A percentile compares a stretch with the other conserved stretches of the same genome.
Conservation (phyloP, 2,113 vertebrate genomes). For the Marmota monax region DNA sequence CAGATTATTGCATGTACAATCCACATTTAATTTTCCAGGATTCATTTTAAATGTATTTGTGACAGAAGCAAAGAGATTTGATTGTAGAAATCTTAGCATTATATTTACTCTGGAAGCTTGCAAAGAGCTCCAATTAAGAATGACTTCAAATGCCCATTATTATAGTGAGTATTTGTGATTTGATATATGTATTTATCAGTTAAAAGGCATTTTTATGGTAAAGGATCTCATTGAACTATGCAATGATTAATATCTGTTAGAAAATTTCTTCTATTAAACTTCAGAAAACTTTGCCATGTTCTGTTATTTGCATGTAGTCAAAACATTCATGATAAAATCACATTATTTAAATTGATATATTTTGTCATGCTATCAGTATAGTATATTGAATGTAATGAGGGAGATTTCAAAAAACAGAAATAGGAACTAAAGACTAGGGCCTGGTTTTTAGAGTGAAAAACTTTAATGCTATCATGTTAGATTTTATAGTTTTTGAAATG, state of each 20-base stretch:
- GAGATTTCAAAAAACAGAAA: neutral
- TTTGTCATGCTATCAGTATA: slow-evolving; percentile 14
- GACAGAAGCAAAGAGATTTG: slow-evolving; percentile 19
- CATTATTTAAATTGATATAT: slow-evolving; percentile 57
- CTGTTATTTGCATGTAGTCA: neutral
- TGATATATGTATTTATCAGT: neutral
- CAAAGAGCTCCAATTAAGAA: neutral
- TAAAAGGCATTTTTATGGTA: slow-evolving; percentile 33
- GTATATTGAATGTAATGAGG: neutral
- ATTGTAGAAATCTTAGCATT: neutral
- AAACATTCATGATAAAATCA: slow-evolving; percentile 19
- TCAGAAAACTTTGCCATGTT: neutral
- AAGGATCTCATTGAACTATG: slow-evolving; percentile 29
- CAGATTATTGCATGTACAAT: neutral
- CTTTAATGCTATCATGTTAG: neutral
- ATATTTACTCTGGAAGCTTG: neutral
- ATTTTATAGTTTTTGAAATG: slow-evolving; percentile 27
- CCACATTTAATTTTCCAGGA: slow-evolving; percentile 3
- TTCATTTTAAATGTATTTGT: slow-evolving; percentile 41
- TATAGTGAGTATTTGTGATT: slow-evolving; percentile 16
- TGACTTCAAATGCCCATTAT: neutral
- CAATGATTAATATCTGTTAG: neutral
- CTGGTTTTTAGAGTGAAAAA: slow-evolving; percentile 48
- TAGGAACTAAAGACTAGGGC: neutral
- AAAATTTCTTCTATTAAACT: slow-evolving; percentile 41